Conservation (phyloP, 53 echinoderm and acorn worm genomes). For the Zoroaster sp. region DNA sequence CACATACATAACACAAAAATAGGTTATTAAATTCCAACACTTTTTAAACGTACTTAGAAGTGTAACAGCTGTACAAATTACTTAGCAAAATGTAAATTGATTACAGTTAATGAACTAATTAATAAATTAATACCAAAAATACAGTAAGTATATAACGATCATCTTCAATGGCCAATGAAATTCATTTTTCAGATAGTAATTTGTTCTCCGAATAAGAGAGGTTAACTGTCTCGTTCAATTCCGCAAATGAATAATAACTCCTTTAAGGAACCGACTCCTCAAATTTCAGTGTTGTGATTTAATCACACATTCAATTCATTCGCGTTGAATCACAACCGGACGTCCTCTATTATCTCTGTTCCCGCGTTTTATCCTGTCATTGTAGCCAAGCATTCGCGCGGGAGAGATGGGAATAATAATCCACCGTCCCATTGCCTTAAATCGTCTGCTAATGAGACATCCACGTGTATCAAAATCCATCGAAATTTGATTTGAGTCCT, state of each 20-base stretch:
- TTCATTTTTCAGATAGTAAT: not conserved
- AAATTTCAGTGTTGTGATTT: not conserved
- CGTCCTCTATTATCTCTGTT: not conserved
- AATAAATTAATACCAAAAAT: too few relatives aligned
- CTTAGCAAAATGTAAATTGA: too few relatives aligned
- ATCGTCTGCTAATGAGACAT: slow-evolving; percentile 26
- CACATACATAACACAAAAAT: too few relatives aligned
- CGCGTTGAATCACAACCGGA: not conserved
- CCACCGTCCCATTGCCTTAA: slow-evolving; percentile 32
- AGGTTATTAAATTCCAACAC: too few relatives aligned
- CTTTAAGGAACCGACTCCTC: not conserved
- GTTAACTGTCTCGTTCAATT: not conserved
- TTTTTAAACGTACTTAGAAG: too few relatives aligned
- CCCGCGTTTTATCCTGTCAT: not conserved
- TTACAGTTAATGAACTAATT: too few relatives aligned
- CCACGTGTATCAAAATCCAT: slow-evolving; percentile 44
- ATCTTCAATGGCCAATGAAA: not conserved
- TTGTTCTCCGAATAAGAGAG: not conserved
- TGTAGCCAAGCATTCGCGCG: slow-evolving; percentile 1
- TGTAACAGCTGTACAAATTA: too few relatives aligned
- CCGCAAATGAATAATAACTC: not conserved
- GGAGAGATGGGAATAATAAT: not conserved
- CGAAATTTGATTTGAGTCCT: slow-evolving; percentile 27
- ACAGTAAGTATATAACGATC: not conserved
- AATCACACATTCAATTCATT: slow-evolving; percentile 4